Evolutionary conservation across 2,797 vertebrate genomes (phyloP).

Genomic region (Xyrichtys novacula): DNA sequence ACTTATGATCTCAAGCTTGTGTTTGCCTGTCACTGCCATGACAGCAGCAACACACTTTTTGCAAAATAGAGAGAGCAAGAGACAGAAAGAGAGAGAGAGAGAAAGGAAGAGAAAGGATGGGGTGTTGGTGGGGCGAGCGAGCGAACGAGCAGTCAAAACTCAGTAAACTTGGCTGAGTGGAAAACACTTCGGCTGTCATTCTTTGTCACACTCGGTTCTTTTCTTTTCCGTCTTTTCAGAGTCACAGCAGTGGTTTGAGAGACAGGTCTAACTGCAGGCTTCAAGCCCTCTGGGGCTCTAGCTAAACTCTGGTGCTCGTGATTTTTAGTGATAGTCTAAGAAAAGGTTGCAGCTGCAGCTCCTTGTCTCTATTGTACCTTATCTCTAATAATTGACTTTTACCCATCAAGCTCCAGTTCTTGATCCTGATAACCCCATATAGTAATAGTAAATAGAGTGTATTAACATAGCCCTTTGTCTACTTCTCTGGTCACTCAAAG

Average conservation of each 20-base stretch:
- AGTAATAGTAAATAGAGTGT: no score
- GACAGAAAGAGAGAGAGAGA: slow-evolving; percentile 2
- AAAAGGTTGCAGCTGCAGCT: neutral
- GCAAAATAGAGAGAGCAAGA: slow-evolving; percentile 1
- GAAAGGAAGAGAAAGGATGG: slow-evolving; percentile 2
- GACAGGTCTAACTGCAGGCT: slow-evolving; percentile 12
- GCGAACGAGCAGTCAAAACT: slow-evolving; percentile 11
- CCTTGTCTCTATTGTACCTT: neutral
- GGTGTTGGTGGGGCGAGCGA: neutral
- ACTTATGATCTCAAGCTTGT: slow-evolving; percentile 30
- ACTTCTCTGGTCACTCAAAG: no score
- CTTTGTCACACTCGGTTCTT: slow-evolving; percentile 4
- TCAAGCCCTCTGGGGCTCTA: slow-evolving; percentile 22
- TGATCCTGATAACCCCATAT: no score
- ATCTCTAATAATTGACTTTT: no score
- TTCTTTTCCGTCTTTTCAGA: slow-evolving; percentile 12
- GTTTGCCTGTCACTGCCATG: slow-evolving; percentile 30
- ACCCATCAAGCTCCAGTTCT: no score
- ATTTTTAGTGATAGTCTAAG: slow-evolving; percentile 17
- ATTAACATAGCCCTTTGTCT: no score
- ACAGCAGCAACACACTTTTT: slow-evolving; percentile 26
- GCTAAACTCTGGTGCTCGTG: slow-evolving; percentile 13
- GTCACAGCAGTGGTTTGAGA: slow-evolving; percentile 9
- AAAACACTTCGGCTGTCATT: slow-evolving; percentile 42
- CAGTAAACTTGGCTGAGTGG: slow-evolving; percentile 16